Evolutionary conservation across 2,113 vertebrate species (phyloP), one percentile per base, ranked within the genome.

Genomic region (Hyperopisus bebe): DNA sequence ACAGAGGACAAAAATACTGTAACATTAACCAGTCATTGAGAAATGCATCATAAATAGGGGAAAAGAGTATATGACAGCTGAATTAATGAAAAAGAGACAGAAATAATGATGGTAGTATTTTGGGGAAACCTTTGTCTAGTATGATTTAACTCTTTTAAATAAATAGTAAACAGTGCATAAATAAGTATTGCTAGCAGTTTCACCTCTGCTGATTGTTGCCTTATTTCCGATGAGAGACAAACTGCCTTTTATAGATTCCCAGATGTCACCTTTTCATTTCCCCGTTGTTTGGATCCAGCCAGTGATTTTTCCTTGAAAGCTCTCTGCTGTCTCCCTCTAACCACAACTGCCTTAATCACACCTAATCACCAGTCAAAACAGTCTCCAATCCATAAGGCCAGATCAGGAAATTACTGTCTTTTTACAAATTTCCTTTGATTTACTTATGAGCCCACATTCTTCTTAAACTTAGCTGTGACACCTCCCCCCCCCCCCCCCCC

Each of bases 261-360:
- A 27, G 48, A 27, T 31, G 46, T 46, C 21, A 15, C 84, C 17
- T 39, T 53, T 87, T 35, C n/a, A 87, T 53, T 17, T 48, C 5
- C 50, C 19, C 31, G 2, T 50, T 13, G n/a, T 50, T 50, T 53
- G 2, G n/a, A 39, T 53, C 47, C 24, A 47, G 47, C 50, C 85
- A 31, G 47, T n/a, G 39, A n/a, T 17, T 84, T 39, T 47, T 24
- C 21, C 50, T 53, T 87, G 48, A 53, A 53, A 48, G 27, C 70
- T 11, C 48, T 48, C 21, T 24, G 27, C 58, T 50, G 3, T 9
- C 84, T 42, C 48, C 55, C 44, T 19, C 24, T 31, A 51, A 62
- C 47, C 86, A 87, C 80, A 80, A 88, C 89, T 55, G 66, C 27
- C 46, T 4, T 85, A 90, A 70, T 66, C 39, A 15, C 58, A 74